phyloP scores from a whole-genome alignment of 2,888 invertebrate genomes.

The Acleris cristana region DNA sequence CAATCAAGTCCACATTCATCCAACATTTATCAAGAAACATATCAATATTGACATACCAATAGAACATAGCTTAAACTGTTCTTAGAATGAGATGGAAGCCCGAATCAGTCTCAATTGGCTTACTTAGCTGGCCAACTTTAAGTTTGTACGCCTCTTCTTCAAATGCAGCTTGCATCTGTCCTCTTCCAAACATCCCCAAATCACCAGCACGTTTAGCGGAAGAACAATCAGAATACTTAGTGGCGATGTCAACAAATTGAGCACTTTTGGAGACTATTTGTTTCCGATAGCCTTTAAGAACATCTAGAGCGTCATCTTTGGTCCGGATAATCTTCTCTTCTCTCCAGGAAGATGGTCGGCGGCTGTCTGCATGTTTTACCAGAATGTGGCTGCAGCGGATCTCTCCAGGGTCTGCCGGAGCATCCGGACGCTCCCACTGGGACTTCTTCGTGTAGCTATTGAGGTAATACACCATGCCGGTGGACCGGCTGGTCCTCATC shows the following conservation, averaged over 20 bases:
- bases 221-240: slow-evolving; percentile 98
- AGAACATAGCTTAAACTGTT: slow-evolving; percentile 86
- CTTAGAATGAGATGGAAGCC: slow-evolving; percentile 98
- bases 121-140: slow-evolving; percentile 96
- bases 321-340: slow-evolving; percentile 95
- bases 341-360: slow-evolving; percentile 98
- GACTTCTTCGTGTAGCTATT: slow-evolving; percentile 98
- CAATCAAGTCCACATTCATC: slow-evolving; percentile 8
- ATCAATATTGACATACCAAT: not conserved
- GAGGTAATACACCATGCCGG: slow-evolving; percentile 96
- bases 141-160: slow-evolving; percentile 98
- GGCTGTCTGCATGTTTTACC: slow-evolving; percentile 95
- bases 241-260: slow-evolving; percentile 93
- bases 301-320: slow-evolving; percentile 95
- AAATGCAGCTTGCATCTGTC: slow-evolving; percentile 99
- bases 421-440: slow-evolving; percentile 97
- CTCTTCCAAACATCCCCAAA: slow-evolving; percentile 94
- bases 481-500: slow-evolving; percentile 92
- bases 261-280: slow-evolving; percentile 92
- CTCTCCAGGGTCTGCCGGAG: slow-evolving; percentile 88
- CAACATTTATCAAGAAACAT: not conserved
- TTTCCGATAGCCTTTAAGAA: slow-evolving; percentile 92
- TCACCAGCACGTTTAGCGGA: slow-evolving; percentile 98
- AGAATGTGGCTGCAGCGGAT: slow-evolving; percentile 97
- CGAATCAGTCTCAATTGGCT: slow-evolving; percentile 96